A percentile compares a stretch with the other conserved stretches of the same genome.
phyloP scores from a whole-genome alignment of 2,888 invertebrate species.

The Xestobium rufovillosum region DNA sequence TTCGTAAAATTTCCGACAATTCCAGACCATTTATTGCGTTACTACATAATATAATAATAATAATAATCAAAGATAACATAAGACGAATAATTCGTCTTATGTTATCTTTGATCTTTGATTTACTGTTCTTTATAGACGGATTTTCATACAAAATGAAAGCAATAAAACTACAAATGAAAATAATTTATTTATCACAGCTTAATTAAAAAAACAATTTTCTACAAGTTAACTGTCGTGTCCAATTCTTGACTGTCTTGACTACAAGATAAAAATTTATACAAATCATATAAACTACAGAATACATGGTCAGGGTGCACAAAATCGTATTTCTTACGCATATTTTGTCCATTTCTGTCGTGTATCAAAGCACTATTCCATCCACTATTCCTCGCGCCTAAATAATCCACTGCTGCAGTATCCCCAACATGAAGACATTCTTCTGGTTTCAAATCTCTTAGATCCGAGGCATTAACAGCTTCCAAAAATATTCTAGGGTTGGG shows the following conservation, averaged over 20 bases:
- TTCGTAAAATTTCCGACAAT: no score
- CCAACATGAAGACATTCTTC: slow-evolving; percentile 75
- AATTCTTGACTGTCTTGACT: slow-evolving; percentile 25
- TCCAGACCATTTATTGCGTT: no score
- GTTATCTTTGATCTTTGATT: no score
- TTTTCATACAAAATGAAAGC: no score
- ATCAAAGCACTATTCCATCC: slow-evolving; percentile 66
- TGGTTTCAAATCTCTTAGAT: slow-evolving; percentile 43
- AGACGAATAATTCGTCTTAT: no score
- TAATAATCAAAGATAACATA: no score
- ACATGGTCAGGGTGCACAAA: slow-evolving; percentile 40
- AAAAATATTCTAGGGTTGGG: slow-evolving; percentile 68
- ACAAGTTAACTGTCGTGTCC: no score
- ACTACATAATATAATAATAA: no score
- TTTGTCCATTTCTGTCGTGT: slow-evolving; percentile 33
- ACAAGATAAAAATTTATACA: slow-evolving; percentile 41
- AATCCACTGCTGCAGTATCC: slow-evolving; percentile 69
- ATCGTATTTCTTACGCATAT: slow-evolving; percentile 40
- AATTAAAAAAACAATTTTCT: no score
- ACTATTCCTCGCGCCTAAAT: slow-evolving; percentile 62
- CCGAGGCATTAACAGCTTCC: slow-evolving; percentile 49
- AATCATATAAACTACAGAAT: slow-evolving; percentile 46
- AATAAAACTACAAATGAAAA: no score
- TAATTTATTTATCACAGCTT: no score
- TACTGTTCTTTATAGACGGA: no score